phyloP scores from a whole-genome alignment of 1,140 invertebrate genomes.

The Agrilus planipennis region DNA sequence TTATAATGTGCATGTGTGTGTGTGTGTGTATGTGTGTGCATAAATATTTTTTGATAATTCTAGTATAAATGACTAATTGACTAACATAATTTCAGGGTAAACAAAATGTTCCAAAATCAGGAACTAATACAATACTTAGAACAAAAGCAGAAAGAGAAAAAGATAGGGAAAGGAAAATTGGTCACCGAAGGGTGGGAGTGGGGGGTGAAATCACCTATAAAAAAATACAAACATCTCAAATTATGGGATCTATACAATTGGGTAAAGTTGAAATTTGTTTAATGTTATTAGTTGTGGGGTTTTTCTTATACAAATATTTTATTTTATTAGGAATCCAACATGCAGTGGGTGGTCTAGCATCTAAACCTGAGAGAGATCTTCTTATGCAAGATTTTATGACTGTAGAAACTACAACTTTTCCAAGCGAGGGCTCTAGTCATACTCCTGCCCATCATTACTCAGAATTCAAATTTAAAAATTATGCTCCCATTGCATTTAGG shows the following conservation, averaged over 20 bases:
- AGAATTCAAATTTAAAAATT: conserved; percentile 94
- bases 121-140: conserved; percentile 13
- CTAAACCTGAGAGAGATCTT: conserved; percentile 93
- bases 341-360: conserved; percentile 90
- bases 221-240: conserved; percentile 94
- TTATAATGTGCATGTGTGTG: no score
- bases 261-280: conserved; percentile 43
- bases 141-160: conserved; percentile 33
- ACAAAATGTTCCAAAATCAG: conserved; percentile 8
- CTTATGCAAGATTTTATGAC: conserved; percentile 99
- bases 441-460: conserved; percentile 84
- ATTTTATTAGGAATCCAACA: conserved; percentile 59
- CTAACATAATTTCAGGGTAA: conserved; percentile 4
- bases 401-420: conserved; percentile 95
- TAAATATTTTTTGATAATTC: not conserved
- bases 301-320: not conserved
- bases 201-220: conserved; percentile 96
- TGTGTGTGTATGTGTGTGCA: no score
- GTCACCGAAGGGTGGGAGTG: conserved; percentile 86
- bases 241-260: conserved; percentile 97
- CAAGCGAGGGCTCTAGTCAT: conserved; percentile 77
- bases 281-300: not conserved
- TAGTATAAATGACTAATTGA: not conserved
- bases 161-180: conserved; percentile 83
- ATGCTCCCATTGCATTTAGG: conserved; percentile 97